Percentiles rank a stretch among this genome's conserved stretches.
Conservation (phyloP, 2,888 invertebrate genomes). For the Eucera pruinosa region DNA sequence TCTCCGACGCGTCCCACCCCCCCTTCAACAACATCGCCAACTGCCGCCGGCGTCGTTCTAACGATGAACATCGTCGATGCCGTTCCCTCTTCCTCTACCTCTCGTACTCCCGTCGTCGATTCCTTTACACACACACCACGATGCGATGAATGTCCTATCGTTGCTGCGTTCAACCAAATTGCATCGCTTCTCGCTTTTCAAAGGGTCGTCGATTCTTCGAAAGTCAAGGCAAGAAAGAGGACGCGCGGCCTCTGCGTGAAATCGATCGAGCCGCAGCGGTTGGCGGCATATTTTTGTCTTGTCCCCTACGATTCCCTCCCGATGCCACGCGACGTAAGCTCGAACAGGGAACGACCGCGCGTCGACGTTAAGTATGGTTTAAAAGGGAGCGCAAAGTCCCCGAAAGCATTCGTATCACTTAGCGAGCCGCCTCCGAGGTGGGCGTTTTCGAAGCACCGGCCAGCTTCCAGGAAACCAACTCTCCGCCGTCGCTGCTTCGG, state of each 20-base stretch:
- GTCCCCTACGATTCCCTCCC: conserved; percentile 11
- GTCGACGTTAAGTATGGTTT: conserved; percentile 79
- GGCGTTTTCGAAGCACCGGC: conserved; percentile 2
- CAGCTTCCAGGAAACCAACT: conserved; percentile 12
- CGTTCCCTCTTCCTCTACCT: neutral
- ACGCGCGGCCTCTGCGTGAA: neutral
- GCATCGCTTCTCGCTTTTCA: neutral
- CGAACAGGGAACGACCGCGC: conserved; percentile 40
- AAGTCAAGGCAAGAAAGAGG: neutral
- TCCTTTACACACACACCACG: conserved; percentile 15
- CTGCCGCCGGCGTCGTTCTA: conserved; percentile 32
- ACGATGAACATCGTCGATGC: conserved; percentile 12
- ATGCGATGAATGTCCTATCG: neutral
- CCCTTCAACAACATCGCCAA: conserved; percentile 10
- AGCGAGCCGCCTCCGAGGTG: conserved; percentile 43
- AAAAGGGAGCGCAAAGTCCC: conserved; percentile 69
- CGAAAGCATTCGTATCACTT: conserved; percentile 81
- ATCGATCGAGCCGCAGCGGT: neutral
- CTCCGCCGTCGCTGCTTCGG: conserved; percentile 17
- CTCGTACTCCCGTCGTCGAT: neutral
- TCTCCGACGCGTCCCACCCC: conserved; percentile 16
- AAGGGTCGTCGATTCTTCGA: neutral
- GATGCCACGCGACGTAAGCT: conserved; percentile 5
- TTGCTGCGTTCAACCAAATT: neutral
- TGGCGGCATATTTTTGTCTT: neutral